Base-by-base conservation (phyloP, 2,797 vertebrate species). In the Peromyscus melanophrys region DNA sequence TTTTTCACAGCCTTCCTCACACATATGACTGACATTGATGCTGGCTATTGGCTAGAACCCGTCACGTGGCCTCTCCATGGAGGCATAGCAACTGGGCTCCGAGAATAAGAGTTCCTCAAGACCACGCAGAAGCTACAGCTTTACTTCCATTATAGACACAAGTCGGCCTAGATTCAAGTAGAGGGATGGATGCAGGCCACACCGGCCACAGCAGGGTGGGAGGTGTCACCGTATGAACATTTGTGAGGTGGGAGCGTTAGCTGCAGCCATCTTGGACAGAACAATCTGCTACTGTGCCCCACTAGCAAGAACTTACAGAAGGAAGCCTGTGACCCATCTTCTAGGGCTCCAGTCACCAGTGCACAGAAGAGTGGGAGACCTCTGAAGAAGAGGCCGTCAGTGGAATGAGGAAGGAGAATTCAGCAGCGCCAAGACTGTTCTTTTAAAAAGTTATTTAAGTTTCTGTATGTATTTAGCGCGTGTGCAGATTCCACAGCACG, bases 61-160 rank as follows among this genome's bases (percentile, higher is more conserved):
- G 46, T 61, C 52, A 31, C 37, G 19, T 71, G 14, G 9, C 77
- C 49, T 87, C 6, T 78, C 57, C 6, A 0, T 29, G 94, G 31
- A 61, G 16, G 69, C 49, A 49, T 31, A 55, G 76, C 80, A 25
- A 43, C 63, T 65, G 83, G 61, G 25, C 27, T 89, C 43, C 90
- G 69, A 69, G 89, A 88, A 55, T 43, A 67, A 80, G 88, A 80
- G 49, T 95, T 57, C 10, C 61, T 23, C 43, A 95, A 52, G 82
- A 67, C n/a, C 19, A 37, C 17, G 16, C 11, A 4, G 14, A 84
- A 46, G 8, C 43, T 77, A 92, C 75, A 84, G 16, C 67, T 69
- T 69, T 69, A 0, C 67, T 69, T n/a, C 67, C 37, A 27, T 55
- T 17, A 5, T 29, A 19, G 52, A 77, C 43, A 46, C 55, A 71